Conservation (phyloP, 2,113 vertebrate genomes). For the Pontoporia blainvillei region DNA sequence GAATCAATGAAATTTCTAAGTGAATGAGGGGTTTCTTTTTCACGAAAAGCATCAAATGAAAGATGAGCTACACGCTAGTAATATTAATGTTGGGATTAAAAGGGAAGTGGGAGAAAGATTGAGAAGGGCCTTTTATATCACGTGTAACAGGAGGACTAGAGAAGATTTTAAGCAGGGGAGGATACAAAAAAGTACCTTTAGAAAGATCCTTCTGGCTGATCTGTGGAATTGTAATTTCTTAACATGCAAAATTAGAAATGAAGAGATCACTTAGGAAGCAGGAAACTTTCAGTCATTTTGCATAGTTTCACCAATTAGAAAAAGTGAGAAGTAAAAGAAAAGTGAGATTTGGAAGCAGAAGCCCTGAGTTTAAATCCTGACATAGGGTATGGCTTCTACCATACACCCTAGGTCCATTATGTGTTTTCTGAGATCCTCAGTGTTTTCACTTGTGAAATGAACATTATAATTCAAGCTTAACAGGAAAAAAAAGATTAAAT, state of each 20-base stretch:
- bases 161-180: background rate
- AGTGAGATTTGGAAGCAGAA: background rate
- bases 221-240: background rate
- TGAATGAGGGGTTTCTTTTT: background rate
- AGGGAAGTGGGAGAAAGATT: background rate
- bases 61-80: background rate
- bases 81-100: background rate
- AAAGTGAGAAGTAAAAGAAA: background rate
- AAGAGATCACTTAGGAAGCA: background rate
- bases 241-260: background rate
- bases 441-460: background rate
- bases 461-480: background rate
- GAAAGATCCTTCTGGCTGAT: background rate
- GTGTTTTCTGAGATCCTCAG: background rate
- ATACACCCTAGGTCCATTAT: background rate
- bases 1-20: background rate
- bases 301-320: background rate
- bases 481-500: background rate
- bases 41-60: background rate
- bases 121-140: background rate
- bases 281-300: background rate
- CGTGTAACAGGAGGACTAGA: background rate
- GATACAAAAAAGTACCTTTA: background rate
- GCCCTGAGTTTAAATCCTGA: background rate
- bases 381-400: background rate